Conservation (phyloP, 1,140 invertebrate species). For the Bombus affinis region DNA sequence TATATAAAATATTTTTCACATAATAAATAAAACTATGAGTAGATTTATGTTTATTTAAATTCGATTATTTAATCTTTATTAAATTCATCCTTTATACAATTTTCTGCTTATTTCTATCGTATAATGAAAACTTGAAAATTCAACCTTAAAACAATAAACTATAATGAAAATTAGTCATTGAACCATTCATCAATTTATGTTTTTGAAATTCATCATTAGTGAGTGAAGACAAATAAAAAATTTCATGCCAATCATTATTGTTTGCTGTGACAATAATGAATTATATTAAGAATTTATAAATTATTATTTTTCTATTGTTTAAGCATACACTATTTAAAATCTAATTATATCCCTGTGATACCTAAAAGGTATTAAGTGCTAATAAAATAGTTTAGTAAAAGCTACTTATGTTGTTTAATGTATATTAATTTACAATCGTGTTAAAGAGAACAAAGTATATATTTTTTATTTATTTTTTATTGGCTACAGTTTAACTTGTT, state of each 20-base stretch:
- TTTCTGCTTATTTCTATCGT: background rate
- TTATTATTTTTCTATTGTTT: background rate
- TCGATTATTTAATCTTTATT: background rate
- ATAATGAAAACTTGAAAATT: background rate
- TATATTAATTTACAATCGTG: background rate
- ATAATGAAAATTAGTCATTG: background rate
- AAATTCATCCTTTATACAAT: background rate
- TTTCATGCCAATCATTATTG: background rate
- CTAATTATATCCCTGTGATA: background rate
- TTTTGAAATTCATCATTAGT: background rate
- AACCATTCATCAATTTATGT: background rate
- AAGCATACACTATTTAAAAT: background rate
- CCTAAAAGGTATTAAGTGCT: background rate
- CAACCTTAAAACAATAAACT: background rate
- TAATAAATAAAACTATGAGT: background rate
- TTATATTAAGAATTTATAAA: background rate
- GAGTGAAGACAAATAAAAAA: background rate
- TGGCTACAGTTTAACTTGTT: background rate
- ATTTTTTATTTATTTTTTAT: no score
- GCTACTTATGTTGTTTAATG: background rate
- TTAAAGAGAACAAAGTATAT: background rate
- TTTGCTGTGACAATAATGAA: background rate
- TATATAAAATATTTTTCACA: conserved; percentile 1
- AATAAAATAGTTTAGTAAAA: no score
- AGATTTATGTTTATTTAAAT: background rate